These are phyloP conservation scores for Drosophila macrothrix DNA, from an alignment of 2,888 invertebrate genomes.

Conservation along the genomic window DNA sequence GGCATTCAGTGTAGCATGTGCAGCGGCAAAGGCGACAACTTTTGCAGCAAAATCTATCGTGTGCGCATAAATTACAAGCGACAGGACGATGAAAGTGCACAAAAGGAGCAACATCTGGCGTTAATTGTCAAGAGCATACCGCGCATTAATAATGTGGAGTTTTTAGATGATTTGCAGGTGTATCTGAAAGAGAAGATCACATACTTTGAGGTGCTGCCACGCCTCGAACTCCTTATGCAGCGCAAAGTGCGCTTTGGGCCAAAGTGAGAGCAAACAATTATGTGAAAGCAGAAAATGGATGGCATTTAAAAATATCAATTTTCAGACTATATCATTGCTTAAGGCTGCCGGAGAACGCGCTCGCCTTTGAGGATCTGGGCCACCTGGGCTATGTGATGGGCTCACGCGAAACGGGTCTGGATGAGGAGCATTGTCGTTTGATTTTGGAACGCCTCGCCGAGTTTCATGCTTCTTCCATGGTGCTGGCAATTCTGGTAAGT, in stretches of 20 bases:
- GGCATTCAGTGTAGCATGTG: constrained; percentile 65
- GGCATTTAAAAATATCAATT: not conserved
- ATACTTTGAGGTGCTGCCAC: constrained; percentile 83
- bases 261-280: constrained; percentile 56
- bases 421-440: constrained; percentile 86
- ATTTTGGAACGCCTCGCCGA: constrained; percentile 86
- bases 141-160: constrained; percentile 52
- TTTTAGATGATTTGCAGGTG: constrained; percentile 84
- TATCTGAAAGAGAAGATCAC: constrained; percentile 85
- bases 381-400: constrained; percentile 86
- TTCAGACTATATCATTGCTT: constrained; percentile 75
- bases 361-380: constrained; percentile 84
- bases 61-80: constrained; percentile 61
- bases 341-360: constrained; percentile 71
- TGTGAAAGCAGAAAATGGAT: no score
- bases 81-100: not conserved
- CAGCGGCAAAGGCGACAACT: constrained; percentile 81
- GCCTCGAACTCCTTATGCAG: constrained; percentile 84
- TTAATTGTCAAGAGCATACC: constrained; percentile 72
- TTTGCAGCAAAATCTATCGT: constrained; percentile 82
- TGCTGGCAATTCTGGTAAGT: constrained; percentile 85
- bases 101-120: constrained; percentile 19
- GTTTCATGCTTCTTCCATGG: constrained; percentile 87
- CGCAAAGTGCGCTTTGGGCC: constrained; percentile 73
- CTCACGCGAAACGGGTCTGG: constrained; percentile 86